These are phyloP conservation scores for Muraenolepis orangiensis DNA, from an alignment of 2,797 vertebrate species.

Conservation along the genomic window DNA sequence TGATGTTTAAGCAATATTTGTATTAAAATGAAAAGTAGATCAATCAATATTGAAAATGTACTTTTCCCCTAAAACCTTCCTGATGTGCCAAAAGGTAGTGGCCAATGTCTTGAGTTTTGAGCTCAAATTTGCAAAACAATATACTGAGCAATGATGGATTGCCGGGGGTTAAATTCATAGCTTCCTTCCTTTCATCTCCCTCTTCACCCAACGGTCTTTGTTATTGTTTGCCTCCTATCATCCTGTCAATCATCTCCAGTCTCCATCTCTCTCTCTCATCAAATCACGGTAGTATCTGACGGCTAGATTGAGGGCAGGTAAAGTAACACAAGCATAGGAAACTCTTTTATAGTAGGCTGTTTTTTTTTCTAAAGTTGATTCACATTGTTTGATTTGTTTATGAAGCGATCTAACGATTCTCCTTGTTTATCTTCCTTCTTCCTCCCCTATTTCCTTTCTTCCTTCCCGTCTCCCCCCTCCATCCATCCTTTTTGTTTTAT, in stretches of 20 bases:
- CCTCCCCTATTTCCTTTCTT: conserved; percentile 7
- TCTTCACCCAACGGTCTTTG: background rate
- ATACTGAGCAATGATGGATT: background rate
- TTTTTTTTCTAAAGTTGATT: background rate
- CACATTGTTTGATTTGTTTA: conserved; percentile 6
- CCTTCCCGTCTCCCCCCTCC: conserved; percentile 4
- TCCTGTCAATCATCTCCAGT: background rate
- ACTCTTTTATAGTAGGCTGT: background rate
- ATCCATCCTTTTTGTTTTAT: background rate
- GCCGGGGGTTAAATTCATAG: background rate
- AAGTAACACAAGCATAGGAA: background rate
- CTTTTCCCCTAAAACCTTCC: background rate
- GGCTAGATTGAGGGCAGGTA: too few species aligned
- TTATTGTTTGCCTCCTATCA: background rate
- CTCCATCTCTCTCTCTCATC: background rate
- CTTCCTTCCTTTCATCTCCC: conserved; percentile 12
- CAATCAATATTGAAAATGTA: background rate
- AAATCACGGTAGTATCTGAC: background rate
- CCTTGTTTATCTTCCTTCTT: background rate
- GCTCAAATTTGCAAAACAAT: background rate
- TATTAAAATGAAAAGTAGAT: background rate
- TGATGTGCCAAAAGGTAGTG: background rate
- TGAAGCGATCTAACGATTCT: conserved; percentile 21
- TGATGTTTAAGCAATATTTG: background rate
- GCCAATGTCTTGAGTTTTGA: background rate